These are phyloP conservation scores for Cetonia aurata DNA, from an alignment of 2,888 invertebrate genomes.

Conservation along the genomic window DNA sequence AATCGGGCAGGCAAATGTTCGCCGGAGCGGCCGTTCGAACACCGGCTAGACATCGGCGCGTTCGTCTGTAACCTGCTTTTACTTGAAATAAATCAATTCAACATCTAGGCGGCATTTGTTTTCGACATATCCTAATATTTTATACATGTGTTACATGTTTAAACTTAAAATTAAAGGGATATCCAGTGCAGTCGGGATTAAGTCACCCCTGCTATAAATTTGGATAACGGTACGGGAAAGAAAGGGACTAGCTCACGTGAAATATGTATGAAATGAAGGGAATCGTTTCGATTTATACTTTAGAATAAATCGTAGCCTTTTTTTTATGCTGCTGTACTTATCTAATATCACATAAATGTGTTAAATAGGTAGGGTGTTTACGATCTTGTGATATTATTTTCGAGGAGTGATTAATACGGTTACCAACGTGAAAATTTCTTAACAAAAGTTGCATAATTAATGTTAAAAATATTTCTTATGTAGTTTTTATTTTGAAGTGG, in stretches of 20 bases:
- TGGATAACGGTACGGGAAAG: constrained; percentile 10
- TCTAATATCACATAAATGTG: too few relatives aligned
- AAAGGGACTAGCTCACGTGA: constrained; percentile 1
- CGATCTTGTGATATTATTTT: too few relatives aligned
- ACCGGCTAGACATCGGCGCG: constrained; percentile 5
- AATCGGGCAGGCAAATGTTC: constrained; percentile 26
- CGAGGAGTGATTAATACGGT: too few relatives aligned
- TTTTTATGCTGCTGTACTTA: too few relatives aligned
- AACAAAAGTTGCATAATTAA: too few relatives aligned
- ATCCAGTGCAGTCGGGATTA: constrained; percentile 27
- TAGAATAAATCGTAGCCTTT: background rate
- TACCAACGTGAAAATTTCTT: too few relatives aligned
- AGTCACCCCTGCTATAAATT: constrained; percentile 36
- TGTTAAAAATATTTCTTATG: too few relatives aligned
- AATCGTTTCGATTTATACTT: background rate
- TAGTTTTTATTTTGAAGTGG: too few relatives aligned
- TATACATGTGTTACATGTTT: constrained; percentile 49
- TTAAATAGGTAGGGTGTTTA: too few relatives aligned
- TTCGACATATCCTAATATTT: constrained; percentile 45
- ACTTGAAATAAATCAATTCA: constrained; percentile 41
- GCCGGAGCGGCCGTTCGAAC: background rate
- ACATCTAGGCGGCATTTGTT: constrained; percentile 45
- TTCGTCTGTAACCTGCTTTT: constrained; percentile 32
- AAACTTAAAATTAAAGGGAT: constrained; percentile 39
- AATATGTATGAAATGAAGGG: constrained; percentile 14